Conservation (phyloP, 2,888 invertebrate species). For the Escarpia spicata region DNA sequence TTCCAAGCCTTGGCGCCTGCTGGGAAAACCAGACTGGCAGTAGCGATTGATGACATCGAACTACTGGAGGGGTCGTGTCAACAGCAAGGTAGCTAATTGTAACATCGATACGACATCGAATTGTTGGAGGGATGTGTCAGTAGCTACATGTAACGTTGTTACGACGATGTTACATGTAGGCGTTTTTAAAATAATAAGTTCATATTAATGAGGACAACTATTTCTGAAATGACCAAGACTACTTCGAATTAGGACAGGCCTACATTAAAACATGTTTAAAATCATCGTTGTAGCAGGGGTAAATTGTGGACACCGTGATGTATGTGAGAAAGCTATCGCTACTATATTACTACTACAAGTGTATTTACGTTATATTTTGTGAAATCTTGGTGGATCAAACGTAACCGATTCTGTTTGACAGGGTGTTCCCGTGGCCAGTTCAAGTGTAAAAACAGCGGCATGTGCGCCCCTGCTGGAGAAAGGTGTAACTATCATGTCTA, state of each 20-base stretch:
- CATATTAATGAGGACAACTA: neutral
- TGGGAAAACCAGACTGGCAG: conserved; percentile 19
- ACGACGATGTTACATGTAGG: neutral
- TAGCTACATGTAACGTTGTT: too few relatives aligned
- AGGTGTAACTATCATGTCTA: conserved; percentile 33
- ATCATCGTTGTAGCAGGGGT: neutral
- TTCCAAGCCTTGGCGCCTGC: conserved; percentile 39
- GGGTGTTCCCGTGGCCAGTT: conserved; percentile 17
- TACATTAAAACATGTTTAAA: neutral
- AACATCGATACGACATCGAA: too few relatives aligned
- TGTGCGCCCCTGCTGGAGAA: conserved; percentile 26
- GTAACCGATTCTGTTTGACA: neutral
- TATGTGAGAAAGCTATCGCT: neutral
- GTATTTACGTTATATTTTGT: conserved; percentile 43
- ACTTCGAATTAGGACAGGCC: neutral
- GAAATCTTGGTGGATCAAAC: neutral
- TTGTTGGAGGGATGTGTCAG: too few relatives aligned
- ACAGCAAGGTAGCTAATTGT: conserved; percentile 40
- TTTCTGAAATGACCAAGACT: too few relatives aligned
- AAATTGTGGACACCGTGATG: neutral
- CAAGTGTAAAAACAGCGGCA: conserved; percentile 19
- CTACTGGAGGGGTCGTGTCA: conserved; percentile 47
- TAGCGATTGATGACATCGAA: conserved; percentile 53
- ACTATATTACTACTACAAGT: too few relatives aligned
- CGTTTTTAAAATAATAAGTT: neutral